Base-by-base conservation (phyloP, 1,140 invertebrate genomes). In the Papilio xuthus region DNA sequence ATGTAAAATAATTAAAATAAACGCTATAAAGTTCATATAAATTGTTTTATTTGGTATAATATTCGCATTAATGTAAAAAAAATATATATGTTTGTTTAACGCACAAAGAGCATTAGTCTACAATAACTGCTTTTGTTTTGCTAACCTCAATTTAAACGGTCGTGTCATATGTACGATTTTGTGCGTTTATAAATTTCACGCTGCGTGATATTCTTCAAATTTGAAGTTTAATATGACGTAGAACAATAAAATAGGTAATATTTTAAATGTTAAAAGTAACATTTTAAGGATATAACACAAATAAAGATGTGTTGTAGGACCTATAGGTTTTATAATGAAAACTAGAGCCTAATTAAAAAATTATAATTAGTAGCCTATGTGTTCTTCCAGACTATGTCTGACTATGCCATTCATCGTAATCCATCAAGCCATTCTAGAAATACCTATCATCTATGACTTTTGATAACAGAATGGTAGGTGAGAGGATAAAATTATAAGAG, bases 101-200 rank as follows among this genome's bases (percentile, higher is more conserved):
- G 10, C 20, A 50, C 44, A 50, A 28, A 73, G 23, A 47, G 37
- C 18, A 15, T 72, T 44, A 37, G 23, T 47, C 26, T 20, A 26
- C 42, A 50, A 15, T 28, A 67, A 67, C 26, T 73, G 13, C n/a
- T 44, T 73, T 73, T 73, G 71, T 73, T n/a, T 73, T 15, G n/a
- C 42, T 73, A 28, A 50, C 44, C 44, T 73, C 44, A 50, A 73
- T 73, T 73, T 50, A 73, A 32, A 73, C 41, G 71, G 23, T 73
- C 44, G 71, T 73, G 37, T 44, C 20, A 28, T 50, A 73, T 44
- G 7, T 12, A 44, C 13, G 12, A 41, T n/a, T 12, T 10, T 42
- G 23, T 42, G 13, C 41, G 71, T 28, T 73, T 73, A 73, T 73
- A 73, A 73, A 73, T 73, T 73, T 50, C 71, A 73, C 71, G 71